Evolutionary conservation across 1,140 invertebrate species (phyloP).

Genomic region (Macrosteles quadrilineatus): DNA sequence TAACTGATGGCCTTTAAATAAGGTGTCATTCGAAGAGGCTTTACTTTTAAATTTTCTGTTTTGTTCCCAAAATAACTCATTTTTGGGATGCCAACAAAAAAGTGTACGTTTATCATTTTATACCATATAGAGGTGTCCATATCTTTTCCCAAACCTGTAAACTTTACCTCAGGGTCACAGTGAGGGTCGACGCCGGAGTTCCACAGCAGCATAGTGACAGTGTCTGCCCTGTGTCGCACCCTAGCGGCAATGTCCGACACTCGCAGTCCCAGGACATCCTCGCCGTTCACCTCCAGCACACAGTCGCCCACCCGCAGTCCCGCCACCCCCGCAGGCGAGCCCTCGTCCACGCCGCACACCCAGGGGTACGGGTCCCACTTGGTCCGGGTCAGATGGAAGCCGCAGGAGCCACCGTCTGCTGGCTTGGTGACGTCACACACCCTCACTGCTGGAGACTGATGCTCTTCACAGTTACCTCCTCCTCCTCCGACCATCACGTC

Average conservation of each 20-base stretch:
- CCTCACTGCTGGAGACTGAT: conserved; percentile 37
- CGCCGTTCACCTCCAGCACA: conserved; percentile 61
- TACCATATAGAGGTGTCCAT: no score
- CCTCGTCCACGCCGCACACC: conserved; percentile 55
- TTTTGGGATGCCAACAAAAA: no score
- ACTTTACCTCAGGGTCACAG: conserved; percentile 49
- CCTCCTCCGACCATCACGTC: background rate
- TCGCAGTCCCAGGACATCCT: conserved; percentile 60
- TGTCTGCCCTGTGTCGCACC: conserved; percentile 53
- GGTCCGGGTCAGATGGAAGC: conserved; percentile 64
- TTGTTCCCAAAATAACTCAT: no score
- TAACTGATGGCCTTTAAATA: no score
- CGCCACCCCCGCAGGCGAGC: conserved; percentile 52
- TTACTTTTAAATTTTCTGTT: no score
- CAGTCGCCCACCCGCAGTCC: conserved; percentile 61
- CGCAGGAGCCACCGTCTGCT: conserved; percentile 48
- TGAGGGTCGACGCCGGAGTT: conserved; percentile 51
- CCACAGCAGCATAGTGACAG: conserved; percentile 53
- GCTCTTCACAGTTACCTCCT: conserved; percentile 15
- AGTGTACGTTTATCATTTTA: no score
- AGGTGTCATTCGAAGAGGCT: no score
- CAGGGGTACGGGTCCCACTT: conserved; percentile 75
- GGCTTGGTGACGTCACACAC: conserved; percentile 40
- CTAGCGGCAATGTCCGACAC: conserved; percentile 60
- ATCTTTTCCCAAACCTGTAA: no score